These are phyloP conservation scores for Scyliorhinus canicula DNA, from an alignment of 2,797 vertebrate species.

Conservation along the genomic window DNA sequence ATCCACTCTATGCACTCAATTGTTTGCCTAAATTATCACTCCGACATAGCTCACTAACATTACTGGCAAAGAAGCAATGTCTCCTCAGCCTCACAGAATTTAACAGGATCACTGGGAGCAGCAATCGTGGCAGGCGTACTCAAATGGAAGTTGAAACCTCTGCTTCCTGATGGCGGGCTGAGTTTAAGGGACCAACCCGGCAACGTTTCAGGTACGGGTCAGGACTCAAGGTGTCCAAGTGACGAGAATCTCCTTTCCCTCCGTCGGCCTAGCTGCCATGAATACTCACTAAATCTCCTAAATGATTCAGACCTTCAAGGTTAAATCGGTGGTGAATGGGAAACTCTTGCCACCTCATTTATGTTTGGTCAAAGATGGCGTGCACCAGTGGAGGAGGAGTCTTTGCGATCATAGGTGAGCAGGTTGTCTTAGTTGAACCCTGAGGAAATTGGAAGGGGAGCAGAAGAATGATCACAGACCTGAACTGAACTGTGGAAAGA, in stretches of 20 bases:
- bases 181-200: neutral
- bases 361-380: too few species aligned
- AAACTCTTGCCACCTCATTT: too few species aligned
- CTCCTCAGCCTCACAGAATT: neutral
- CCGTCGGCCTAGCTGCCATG: too few species aligned
- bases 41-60: neutral
- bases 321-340: too few species aligned
- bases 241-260: too few species aligned
- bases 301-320: too few species aligned
- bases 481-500: too few species aligned
- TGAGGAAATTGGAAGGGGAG: neutral
- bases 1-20: neutral
- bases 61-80: neutral
- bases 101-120: neutral
- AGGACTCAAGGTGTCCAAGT: too few species aligned
- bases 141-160: neutral
- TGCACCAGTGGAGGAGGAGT: too few species aligned
- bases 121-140: neutral
- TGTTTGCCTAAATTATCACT: neutral
- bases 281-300: too few species aligned
- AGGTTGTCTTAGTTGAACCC: neutral
- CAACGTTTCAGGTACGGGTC: too few species aligned
- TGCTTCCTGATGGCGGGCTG: neutral
- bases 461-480: neutral
- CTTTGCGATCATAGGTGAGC: neutral